phyloP scores from a whole-genome alignment of 2,113 vertebrate genomes.

The Toxotes chatareus region DNA sequence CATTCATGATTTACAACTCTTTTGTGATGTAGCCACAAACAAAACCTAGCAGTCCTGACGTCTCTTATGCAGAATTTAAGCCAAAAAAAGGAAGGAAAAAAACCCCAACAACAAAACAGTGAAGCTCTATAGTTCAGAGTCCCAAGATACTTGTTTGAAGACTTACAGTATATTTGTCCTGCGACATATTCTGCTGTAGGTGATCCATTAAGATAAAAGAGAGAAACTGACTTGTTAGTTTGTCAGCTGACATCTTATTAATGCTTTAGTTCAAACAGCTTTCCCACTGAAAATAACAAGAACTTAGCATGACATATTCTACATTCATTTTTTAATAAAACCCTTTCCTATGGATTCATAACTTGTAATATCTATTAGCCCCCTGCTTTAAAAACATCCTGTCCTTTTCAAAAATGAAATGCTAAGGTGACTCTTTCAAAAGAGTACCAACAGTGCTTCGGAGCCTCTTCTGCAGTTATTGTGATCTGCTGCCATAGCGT shows the following conservation, averaged over 20 bases:
- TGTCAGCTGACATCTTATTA: slow-evolving; percentile 26
- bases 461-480: slow-evolving; percentile 19
- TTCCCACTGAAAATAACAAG: neutral
- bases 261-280: slow-evolving; percentile 2
- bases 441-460: neutral
- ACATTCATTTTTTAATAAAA: neutral
- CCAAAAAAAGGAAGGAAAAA: neutral
- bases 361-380: neutral
- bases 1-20: slow-evolving; percentile 75
- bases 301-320: neutral
- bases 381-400: neutral
- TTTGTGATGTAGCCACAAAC: slow-evolving; percentile 67
- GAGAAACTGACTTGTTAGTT: slow-evolving; percentile 25
- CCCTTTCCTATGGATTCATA: too few relatives aligned
- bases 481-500: slow-evolving; percentile 11
- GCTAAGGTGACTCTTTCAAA: neutral
- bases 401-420: neutral
- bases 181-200: slow-evolving; percentile 16
- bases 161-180: slow-evolving; percentile 29
- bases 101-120: slow-evolving; percentile 2
- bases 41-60: slow-evolving; percentile 41
- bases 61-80: slow-evolving; percentile 42
- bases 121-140: slow-evolving; percentile 13
- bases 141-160: slow-evolving; percentile 60
- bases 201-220: slow-evolving; percentile 41